A percentile compares a stretch with the other conserved stretches of the same genome.
These are phyloP conservation scores for Perdita meconis DNA, from an alignment of 2,888 invertebrate genomes.

Conservation along the genomic window DNA sequence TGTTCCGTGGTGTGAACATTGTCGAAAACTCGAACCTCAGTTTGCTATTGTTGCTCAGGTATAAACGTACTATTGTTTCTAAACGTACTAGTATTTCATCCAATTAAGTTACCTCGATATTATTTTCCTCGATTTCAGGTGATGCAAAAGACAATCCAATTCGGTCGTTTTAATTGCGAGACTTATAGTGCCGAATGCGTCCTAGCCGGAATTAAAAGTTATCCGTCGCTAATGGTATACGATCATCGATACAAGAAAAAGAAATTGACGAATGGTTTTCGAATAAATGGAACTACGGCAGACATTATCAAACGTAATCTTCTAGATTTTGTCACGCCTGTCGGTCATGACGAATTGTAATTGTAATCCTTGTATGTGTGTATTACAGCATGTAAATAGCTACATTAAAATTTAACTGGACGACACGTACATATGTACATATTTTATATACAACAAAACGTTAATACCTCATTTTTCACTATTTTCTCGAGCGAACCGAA, in stretches of 20 bases:
- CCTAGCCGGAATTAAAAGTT: conserved; percentile 86
- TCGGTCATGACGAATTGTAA: conserved; percentile 72
- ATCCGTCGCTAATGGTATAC: conserved; percentile 89
- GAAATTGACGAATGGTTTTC: conserved; percentile 64
- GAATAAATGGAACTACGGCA: conserved; percentile 64
- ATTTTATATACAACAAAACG: too few species aligned
- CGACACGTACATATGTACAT: neutral
- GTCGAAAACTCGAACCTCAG: conserved; percentile 88
- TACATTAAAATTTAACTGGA: too few species aligned
- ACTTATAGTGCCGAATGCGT: conserved; percentile 85
- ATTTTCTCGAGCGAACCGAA: too few species aligned
- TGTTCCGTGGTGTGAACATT: conserved; percentile 89
- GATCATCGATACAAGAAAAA: conserved; percentile 85
- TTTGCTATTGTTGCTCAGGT: conserved; percentile 88
- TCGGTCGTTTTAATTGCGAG: conserved; percentile 89
- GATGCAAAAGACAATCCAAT: conserved; percentile 83
- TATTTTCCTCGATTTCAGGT: conserved; percentile 56
- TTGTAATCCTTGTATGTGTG: too few species aligned
- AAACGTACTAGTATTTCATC: conserved; percentile 4
- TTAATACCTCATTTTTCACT: too few species aligned
- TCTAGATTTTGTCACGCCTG: conserved; percentile 47
- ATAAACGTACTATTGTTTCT: conserved; percentile 31
- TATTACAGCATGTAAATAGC: too few species aligned
- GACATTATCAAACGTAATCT: conserved; percentile 66
- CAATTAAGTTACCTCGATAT: neutral